Conservation (phyloP, 2,888 invertebrate species). For the Sesamia inferens region DNA sequence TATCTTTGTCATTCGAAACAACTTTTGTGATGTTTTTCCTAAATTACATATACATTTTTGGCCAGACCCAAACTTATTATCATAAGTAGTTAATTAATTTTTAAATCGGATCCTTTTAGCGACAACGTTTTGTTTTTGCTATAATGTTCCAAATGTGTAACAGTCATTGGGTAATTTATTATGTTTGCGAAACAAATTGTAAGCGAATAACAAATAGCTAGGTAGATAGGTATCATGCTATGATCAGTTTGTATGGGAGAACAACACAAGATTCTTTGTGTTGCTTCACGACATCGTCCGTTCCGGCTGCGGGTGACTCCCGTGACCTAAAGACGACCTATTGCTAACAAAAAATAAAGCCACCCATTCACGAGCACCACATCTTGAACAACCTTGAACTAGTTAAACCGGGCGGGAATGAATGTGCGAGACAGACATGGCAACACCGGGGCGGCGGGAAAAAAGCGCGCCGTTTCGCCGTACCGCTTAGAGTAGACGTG, state of each 20-base stretch:
- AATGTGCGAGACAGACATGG: conserved; percentile 79
- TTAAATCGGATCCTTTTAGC: conserved; percentile 79
- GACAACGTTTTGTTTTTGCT: conserved; percentile 74
- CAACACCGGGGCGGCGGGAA: conserved; percentile 75
- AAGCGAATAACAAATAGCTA: conserved; percentile 64
- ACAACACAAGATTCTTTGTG: conserved; percentile 77
- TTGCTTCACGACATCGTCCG: conserved; percentile 75
- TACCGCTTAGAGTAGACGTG: conserved; percentile 84
- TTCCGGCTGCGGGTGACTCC: conserved; percentile 82
- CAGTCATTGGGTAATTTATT: conserved; percentile 73
- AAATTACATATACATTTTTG: conserved; percentile 82
- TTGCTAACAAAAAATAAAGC: conserved; percentile 83
- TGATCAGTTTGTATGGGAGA: conserved; percentile 60
- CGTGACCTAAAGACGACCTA: conserved; percentile 86
- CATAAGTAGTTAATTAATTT: conserved; percentile 86
- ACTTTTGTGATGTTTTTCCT: conserved; percentile 81
- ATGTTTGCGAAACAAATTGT: conserved; percentile 73
- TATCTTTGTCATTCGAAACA: conserved; percentile 79
- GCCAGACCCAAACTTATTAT: conserved; percentile 79
- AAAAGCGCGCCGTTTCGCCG: conserved; percentile 80
- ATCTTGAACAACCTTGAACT: conserved; percentile 85
- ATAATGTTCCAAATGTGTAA: conserved; percentile 72
- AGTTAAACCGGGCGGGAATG: conserved; percentile 84
- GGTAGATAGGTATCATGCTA: conserved; percentile 63
- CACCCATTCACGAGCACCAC: conserved; percentile 80